Percentiles rank a stretch among this genome's conserved stretches.
Evolutionary conservation across 2,113 vertebrate species (phyloP).

Genomic region (Dasyornis broadbenti): DNA sequence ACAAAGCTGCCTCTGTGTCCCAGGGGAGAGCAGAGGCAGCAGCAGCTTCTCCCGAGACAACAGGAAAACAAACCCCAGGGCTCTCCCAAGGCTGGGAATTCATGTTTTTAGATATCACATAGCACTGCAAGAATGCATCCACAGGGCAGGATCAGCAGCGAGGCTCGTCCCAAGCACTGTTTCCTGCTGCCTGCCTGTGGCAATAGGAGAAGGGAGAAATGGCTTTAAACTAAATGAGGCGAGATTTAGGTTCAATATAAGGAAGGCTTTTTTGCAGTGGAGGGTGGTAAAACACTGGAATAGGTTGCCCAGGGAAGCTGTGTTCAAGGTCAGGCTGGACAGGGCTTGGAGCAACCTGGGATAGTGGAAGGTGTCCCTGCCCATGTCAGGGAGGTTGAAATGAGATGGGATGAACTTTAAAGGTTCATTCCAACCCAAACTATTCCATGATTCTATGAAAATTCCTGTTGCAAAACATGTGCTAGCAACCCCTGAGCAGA

Average conservation of each 20-base stretch:
- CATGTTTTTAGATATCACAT: neutral
- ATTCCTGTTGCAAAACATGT: neutral
- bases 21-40: neutral
- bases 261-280: neutral
- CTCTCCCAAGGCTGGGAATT: neutral
- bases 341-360: neutral
- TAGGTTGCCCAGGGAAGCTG: neutral
- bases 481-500: neutral
- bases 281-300: neutral
- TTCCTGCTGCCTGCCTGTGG: neutral
- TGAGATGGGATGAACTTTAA: neutral
- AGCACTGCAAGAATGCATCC: neutral
- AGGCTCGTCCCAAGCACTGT: neutral
- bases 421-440: neutral
- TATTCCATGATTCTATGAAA: neutral
- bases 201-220: neutral
- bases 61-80: neutral
- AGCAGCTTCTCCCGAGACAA: neutral
- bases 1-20: slow-evolving; percentile 37
- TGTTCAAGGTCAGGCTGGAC: neutral
- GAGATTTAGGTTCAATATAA: neutral
- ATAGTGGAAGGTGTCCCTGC: neutral
- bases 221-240: neutral
- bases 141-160: accelerated
- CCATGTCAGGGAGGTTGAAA: neutral